Percentiles rank a stretch among this genome's conserved stretches.
phyloP scores from a whole-genome alignment of 2,888 invertebrate genomes.

The Trachelus iudaicus region DNA sequence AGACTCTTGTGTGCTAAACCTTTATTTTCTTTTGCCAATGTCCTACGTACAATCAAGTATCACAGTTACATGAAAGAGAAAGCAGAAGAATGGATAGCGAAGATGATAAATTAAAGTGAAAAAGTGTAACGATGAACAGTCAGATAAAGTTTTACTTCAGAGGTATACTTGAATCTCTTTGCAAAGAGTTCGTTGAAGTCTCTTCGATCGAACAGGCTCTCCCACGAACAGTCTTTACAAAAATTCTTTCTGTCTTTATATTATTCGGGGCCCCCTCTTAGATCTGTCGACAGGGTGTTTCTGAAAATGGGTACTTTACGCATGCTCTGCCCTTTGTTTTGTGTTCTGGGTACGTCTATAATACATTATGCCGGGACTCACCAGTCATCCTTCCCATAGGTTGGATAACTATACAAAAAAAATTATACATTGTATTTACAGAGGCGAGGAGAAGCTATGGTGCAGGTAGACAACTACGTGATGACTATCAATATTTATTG shows the following conservation, averaged over 20 bases:
- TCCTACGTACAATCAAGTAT: neutral
- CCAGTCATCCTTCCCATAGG: conserved; percentile 73
- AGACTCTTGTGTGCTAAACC: neutral
- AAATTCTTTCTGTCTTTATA: neutral
- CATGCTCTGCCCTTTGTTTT: conserved; percentile 6
- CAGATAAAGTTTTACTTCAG: neutral
- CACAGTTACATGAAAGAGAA: neutral
- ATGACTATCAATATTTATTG: neutral
- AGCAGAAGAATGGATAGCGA: neutral
- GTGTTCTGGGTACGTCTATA: conserved; percentile 33
- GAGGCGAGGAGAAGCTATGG: conserved; percentile 29
- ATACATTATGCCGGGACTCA: conserved; percentile 65
- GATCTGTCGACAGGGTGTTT: neutral
- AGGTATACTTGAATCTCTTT: neutral
- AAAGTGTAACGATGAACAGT: neutral
- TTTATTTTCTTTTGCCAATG: neutral
- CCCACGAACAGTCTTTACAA: neutral
- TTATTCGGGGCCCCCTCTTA: neutral
- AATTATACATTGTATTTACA: conserved; percentile 56
- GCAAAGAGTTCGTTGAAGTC: neutral
- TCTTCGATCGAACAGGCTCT: neutral
- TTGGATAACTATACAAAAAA: conserved; percentile 68
- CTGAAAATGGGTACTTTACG: conserved; percentile 2
- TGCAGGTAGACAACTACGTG: conserved; percentile 17
- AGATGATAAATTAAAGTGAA: neutral